phyloP scores from a whole-genome alignment of 2,113 vertebrate genomes.

The Emydura subglobosa region DNA sequence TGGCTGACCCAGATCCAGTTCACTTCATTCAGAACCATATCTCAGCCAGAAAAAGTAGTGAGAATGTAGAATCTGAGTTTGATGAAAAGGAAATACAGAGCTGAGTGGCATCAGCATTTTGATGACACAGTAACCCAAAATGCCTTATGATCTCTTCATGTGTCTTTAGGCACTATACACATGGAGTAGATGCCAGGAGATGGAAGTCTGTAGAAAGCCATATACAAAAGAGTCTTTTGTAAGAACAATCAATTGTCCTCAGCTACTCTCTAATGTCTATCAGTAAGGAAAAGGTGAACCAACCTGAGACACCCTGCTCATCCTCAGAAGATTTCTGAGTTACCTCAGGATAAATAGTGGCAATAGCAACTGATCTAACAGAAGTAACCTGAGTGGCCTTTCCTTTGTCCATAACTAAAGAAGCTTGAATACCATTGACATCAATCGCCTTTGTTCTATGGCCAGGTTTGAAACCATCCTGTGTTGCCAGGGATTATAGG shows the following conservation, averaged over 20 bases:
- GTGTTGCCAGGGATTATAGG: background rate
- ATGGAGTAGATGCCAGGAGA: background rate
- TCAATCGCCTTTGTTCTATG: conserved; percentile 38
- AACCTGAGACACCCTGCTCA: background rate
- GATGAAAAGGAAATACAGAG: background rate
- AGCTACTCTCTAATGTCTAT: background rate
- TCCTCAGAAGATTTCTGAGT: background rate
- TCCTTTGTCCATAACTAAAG: background rate
- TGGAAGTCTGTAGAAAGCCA: background rate
- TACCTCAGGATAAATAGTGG: conserved; percentile 22
- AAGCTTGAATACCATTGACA: conserved; percentile 25
- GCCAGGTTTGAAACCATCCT: background rate
- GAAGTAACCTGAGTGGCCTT: conserved; percentile 38
- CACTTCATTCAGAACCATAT: background rate
- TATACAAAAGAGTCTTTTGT: background rate
- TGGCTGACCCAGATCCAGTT: background rate
- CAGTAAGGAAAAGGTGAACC: background rate
- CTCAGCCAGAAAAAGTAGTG: background rate
- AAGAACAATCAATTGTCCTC: background rate
- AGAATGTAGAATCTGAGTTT: accelerated
- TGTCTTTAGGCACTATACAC: background rate
- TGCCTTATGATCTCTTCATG: background rate
- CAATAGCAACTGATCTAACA: conserved; percentile 30
- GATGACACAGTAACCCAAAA: background rate
- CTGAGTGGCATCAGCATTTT: background rate